These are phyloP conservation scores for Melanerpes aurifrons DNA, from an alignment of 2,113 vertebrate genomes.

Conservation along the genomic window DNA sequence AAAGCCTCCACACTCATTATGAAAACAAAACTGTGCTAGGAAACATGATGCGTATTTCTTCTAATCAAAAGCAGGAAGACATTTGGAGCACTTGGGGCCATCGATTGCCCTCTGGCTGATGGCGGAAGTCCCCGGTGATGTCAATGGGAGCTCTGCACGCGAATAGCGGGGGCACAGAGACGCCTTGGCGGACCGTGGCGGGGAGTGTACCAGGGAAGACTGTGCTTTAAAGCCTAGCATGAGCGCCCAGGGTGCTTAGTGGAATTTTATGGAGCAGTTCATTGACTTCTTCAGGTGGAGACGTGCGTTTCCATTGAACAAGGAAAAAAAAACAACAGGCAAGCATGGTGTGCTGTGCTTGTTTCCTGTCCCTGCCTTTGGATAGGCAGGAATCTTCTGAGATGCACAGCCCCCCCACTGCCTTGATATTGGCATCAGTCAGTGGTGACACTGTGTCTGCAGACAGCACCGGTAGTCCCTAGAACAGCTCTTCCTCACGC, in stretches of 20 bases:
- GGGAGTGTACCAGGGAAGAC: not conserved
- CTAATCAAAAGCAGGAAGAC: conserved; percentile 69
- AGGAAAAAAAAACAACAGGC: not conserved
- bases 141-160: conserved; percentile 33
- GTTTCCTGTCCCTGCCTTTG: conserved; percentile 57
- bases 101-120: not conserved
- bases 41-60: conserved; percentile 52
- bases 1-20: conserved; percentile 52
- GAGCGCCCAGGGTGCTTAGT: not conserved
- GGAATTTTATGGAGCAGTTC: not conserved
- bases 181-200: not conserved
- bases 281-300: not conserved
- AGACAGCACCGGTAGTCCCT: conserved; percentile 17
- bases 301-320: not conserved
- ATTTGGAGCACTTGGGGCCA: conserved; percentile 48
- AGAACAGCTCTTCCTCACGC: conserved; percentile 72
- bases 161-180: not conserved
- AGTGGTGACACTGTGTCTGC: conserved; percentile 75
- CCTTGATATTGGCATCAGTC: conserved; percentile 40
- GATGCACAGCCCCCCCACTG: conserved; percentile 24
- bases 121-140: conserved; percentile 38
- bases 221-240: not conserved
- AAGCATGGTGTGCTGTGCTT: not conserved
- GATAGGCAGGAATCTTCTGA: not conserved
- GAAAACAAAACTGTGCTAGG: conserved; percentile 47